Percentiles rank a stretch among this genome's conserved stretches.
These are phyloP conservation scores for Tenthredo notha DNA, from an alignment of 2,888 invertebrate species.

Conservation along the genomic window DNA sequence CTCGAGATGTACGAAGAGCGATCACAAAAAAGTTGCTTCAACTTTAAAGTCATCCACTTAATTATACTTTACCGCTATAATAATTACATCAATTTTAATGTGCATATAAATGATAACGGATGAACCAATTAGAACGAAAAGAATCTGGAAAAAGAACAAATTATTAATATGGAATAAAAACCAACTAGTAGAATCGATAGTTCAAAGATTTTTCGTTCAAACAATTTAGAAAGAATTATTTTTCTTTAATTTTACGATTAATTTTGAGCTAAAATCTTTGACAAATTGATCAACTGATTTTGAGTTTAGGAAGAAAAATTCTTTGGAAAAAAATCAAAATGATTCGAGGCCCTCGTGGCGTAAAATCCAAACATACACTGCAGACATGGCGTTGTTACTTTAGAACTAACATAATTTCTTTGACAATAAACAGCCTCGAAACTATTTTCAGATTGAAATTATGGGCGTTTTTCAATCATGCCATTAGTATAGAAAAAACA, in stretches of 20 bases:
- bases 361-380: neutral
- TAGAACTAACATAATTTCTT: neutral
- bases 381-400: neutral
- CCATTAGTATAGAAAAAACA: neutral
- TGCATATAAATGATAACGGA: neutral
- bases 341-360: neutral
- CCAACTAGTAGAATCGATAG: neutral
- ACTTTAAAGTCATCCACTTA: neutral
- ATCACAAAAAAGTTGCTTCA: slow-evolving; percentile 25
- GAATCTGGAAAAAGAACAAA: neutral
- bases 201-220: neutral
- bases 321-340: neutral
- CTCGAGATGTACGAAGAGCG: neutral
- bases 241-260: neutral
- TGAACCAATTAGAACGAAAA: neutral
- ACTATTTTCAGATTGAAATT: neutral
- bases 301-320: neutral
- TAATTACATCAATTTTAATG: slow-evolving; percentile 12
- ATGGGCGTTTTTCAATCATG: neutral
- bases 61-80: neutral
- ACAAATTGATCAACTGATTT: neutral
- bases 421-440: neutral
- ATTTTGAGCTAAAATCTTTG: neutral
- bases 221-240: neutral
- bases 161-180: neutral